Base-by-base conservation (phyloP, 1,140 invertebrate species). In the Eurosta solidaginis region DNA sequence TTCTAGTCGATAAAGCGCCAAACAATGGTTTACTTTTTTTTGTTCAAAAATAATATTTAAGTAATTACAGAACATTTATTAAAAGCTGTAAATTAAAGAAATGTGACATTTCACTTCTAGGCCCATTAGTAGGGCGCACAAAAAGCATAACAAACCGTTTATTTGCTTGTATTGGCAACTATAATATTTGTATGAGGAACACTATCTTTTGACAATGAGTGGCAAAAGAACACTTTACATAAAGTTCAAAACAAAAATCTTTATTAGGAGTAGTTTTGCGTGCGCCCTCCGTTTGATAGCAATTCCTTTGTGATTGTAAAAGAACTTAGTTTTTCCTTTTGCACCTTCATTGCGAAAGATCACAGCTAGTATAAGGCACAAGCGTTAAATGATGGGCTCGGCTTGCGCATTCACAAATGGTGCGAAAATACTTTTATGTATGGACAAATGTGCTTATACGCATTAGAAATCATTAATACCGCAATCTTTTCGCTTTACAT, bases 11-110 rank as follows among this genome's bases (percentile, higher is more conserved):
- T 36, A 68, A 68, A 68, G 22, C 17, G 27, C 36, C 9, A 68
- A 68, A 29, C 25, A 22, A 54, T n/a, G n/a, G n/a, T n/a, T n/a
- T n/a, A n/a, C n/a, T n/a, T 29, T 5, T 54, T 54, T 54, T 54
- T 29, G 7, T 12, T 12, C 25, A 54, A 29, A n/a, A n/a, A 29
- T 14, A 54, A 29, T 36, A 68, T 33, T 68, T 68, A 68, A 68
- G 36, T 68, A 40, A 29, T 68, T 6, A 7, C 17, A n/a, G n/a
- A n/a, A 22, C 59, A 40, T 68, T 68, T 68, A 42, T n/a, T n/a
- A n/a, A 29, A 68, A 68, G 59, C n/a, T 68, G 33, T 42, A 68
- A 68, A 68, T 40, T 68, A 20, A 68, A 68, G 33, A 68, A 40
- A 40, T 40, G 33, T 59, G 59, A 68, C 59, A n/a, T n/a, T n/a